phyloP scores from a whole-genome alignment of 1,140 invertebrate genomes.

The Notospermus geniculatus region DNA sequence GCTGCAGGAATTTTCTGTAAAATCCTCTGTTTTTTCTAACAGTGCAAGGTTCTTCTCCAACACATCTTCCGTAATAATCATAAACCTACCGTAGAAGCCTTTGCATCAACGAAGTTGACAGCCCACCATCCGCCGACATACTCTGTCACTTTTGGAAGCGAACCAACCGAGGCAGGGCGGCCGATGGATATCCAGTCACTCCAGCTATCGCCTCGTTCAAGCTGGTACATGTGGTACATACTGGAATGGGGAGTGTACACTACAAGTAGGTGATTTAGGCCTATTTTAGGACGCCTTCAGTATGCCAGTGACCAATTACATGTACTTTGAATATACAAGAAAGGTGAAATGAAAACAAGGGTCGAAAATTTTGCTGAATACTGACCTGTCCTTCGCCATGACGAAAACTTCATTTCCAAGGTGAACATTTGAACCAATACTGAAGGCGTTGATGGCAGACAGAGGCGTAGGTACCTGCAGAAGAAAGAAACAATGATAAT shows the following conservation, averaged over 20 bases:
- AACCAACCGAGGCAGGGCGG: background rate
- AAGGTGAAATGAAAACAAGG: too few relatives aligned
- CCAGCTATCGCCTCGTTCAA: background rate
- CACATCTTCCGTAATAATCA: too few relatives aligned
- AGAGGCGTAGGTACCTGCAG: background rate
- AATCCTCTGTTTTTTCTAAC: too few relatives aligned
- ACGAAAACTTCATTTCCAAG: conserved; percentile 1
- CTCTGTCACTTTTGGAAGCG: background rate
- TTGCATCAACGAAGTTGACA: background rate
- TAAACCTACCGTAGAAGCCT: background rate
- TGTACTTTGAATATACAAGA: too few relatives aligned
- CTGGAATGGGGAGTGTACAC: background rate
- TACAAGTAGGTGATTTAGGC: too few relatives aligned
- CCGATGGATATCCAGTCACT: conserved; percentile 2
- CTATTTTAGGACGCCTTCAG: too few relatives aligned
- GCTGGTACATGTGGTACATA: background rate
- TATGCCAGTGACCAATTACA: too few relatives aligned
- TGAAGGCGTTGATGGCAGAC: background rate
- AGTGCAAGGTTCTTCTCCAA: too few relatives aligned
- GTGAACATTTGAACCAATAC: background rate
- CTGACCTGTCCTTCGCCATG: background rate
- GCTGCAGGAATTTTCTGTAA: too few relatives aligned
- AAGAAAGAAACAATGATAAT: background rate
- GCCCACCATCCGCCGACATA: background rate
- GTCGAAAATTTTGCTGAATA: too few relatives aligned